Percentiles rank a stretch among this genome's conserved stretches.
Evolutionary conservation across 2,888 invertebrate genomes (phyloP).

Genomic region (Ditylenchus weischeri): DNA sequence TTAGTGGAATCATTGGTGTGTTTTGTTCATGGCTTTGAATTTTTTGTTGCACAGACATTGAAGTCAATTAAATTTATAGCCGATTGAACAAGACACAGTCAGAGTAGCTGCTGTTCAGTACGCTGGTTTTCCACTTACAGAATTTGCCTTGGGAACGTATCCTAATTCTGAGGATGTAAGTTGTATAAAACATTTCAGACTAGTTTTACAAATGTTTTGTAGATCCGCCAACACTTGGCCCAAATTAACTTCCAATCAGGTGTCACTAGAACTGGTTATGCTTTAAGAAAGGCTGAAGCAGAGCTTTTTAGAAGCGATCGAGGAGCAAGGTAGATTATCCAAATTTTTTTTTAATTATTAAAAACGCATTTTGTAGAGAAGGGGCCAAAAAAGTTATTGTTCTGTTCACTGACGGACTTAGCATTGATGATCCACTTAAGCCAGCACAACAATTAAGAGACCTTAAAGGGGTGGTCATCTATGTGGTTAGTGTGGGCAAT

Average conservation of each 20-base stretch:
- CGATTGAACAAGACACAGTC: constrained; percentile 54
- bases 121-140: constrained; percentile 47
- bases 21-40: neutral
- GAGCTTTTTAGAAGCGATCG: constrained; percentile 36
- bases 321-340: constrained; percentile 36
- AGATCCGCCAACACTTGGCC: constrained; percentile 28
- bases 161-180: constrained; percentile 36
- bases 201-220: neutral
- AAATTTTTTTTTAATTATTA: too few relatives aligned
- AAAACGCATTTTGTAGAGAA: constrained; percentile 20
- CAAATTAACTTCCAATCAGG: constrained; percentile 39
- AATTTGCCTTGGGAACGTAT: constrained; percentile 52
- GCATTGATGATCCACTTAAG: constrained; percentile 53
- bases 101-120: constrained; percentile 58
- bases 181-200: neutral
- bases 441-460: constrained; percentile 45
- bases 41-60: constrained; percentile 37
- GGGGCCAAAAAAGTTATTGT: constrained; percentile 44
- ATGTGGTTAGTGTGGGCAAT: constrained; percentile 47
- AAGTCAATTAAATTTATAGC: constrained; percentile 28
- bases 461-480: constrained; percentile 48
- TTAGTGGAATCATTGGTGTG: constrained; percentile 34
- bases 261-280: constrained; percentile 41
- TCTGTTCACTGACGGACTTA: constrained; percentile 55
- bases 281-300: constrained; percentile 41